Evolutionary conservation across 37 sponge, comb jelly and placozoan species (phyloP).

Genomic region (Aphrocallistes beatrix): DNA sequence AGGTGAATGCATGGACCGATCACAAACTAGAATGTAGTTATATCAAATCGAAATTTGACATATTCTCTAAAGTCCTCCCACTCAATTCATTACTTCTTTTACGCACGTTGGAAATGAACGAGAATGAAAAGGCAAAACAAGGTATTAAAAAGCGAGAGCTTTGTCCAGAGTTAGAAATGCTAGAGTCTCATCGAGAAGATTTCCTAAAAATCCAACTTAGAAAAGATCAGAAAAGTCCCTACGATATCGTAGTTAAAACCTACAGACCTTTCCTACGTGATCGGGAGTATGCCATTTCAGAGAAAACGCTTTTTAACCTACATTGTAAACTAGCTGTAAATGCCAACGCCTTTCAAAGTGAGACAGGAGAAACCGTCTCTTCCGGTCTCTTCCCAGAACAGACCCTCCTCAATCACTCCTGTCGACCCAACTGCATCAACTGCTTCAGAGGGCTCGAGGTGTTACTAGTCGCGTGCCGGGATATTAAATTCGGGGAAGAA

Average conservation of each 20-base stretch:
- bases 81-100: not conserved
- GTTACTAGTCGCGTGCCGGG: not conserved
- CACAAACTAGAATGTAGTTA: not conserved
- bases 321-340: constrained; percentile 5
- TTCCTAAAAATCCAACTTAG: not conserved
- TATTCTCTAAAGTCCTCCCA: not conserved
- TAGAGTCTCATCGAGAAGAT: not conserved
- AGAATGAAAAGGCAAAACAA: not conserved
- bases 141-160: not conserved
- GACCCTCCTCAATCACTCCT: not conserved
- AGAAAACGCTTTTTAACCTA: not conserved
- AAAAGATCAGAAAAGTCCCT: not conserved
- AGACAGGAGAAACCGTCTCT: not conserved
- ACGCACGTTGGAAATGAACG: not conserved
- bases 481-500: not conserved
- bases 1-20: not conserved
- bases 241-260: not conserved
- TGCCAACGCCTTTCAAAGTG: not conserved
- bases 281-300: not conserved
- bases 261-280: not conserved
- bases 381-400: constrained; percentile 3
- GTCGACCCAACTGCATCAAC: not conserved
- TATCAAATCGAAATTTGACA: not conserved
- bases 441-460: not conserved
- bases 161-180: not conserved